Evolutionary conservation across 2,888 invertebrate species (phyloP), one percentile per base, ranked within the genome.

Genomic region (Seira sanloemensis): DNA sequence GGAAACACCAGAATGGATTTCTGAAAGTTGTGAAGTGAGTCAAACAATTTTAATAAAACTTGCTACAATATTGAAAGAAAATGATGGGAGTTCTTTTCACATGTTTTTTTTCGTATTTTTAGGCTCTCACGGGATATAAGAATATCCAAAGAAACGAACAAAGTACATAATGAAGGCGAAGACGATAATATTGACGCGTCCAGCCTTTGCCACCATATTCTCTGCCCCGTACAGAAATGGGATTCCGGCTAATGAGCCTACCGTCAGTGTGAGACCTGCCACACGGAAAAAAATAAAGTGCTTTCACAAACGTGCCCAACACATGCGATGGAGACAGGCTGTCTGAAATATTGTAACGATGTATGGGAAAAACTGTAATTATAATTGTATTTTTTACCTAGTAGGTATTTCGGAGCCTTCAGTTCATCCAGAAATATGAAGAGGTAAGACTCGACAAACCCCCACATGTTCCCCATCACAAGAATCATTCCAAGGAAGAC

Each of bases 1-100:
- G 96, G 89, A 96, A 96, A 90, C 96, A 96, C 96, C 96, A 96
- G 96, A 96, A 96, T 2, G 96, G 95, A 90, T 94, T 95, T 90
- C 96, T 96, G 91, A 37, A 92, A 91, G 69, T 68, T 78, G 23
- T 73, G 5, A 16, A 7, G 16, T 12, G 16, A 26, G 25, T 12
- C 24, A 54, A 78, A 27, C 50, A 50, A 54, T 50, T 21, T 71
- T 12, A 25, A 37, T 1, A 16, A 74, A 62, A 80, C 66, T 68
- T 66, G 74, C 26, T 54, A 74, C 16, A 0, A 21, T 75, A 12
- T 65, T 62, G 58, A 18, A 23, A 58, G 26, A 77, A 78, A n/a
- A 78, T 58, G 16, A 1, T 24, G 2, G 9, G 21, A 73, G 50
- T 25, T 54, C 12, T 24, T 5, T 5, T 46, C 46, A 12, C 46